Evolutionary conservation across 2,113 vertebrate species (phyloP), one percentile per base, ranked within the genome.

Genomic region (Isichthys henryi): DNA sequence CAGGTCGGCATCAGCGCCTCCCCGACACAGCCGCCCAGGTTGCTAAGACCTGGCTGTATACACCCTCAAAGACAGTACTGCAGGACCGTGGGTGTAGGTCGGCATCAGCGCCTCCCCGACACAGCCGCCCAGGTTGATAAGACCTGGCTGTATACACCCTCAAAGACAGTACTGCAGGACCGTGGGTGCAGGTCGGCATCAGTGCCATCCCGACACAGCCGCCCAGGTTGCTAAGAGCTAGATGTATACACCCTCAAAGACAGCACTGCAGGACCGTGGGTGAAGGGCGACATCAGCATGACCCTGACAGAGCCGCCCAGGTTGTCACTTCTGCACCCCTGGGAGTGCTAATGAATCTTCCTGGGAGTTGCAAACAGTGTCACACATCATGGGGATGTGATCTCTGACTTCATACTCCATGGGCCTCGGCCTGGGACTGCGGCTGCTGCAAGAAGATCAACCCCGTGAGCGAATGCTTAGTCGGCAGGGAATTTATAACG

Each of bases 281-380:
- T 86, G 48, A 0, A 50, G 45, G 19, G 27, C 10, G 45, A 5
- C n/a, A 6, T 50, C 31, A 31, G n/a, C 50, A 39, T 2, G 6
- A 21, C 13, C 49, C 84, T 27, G 45, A 15, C n/a, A 48, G 23
- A n/a, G 52, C 52, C 4, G n/a, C 23, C 23, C 48, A 8, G 11
- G 46, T 48, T 50, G 49, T 27, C 48, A 52, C 46, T n/a, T 87
- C 85, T 17, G 7, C 50, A 27, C 85, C 85, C n/a, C 85, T 87
- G 85, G 85, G 31, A 56, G 85, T 19, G 50, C 48, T 87, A 87
- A 87, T 87, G 50, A 48, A 87, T 35, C 56, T 53, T 84, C 48
- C 85, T 53, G 85, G 31, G 49, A 86, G 85, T 15, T 87, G 85
- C 15, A 15, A 87, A 56, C 50, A 53, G 50, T 21, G 85, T 31